Base-by-base conservation (phyloP, 1,140 invertebrate genomes). In the Branchinecta lynchi region DNA sequence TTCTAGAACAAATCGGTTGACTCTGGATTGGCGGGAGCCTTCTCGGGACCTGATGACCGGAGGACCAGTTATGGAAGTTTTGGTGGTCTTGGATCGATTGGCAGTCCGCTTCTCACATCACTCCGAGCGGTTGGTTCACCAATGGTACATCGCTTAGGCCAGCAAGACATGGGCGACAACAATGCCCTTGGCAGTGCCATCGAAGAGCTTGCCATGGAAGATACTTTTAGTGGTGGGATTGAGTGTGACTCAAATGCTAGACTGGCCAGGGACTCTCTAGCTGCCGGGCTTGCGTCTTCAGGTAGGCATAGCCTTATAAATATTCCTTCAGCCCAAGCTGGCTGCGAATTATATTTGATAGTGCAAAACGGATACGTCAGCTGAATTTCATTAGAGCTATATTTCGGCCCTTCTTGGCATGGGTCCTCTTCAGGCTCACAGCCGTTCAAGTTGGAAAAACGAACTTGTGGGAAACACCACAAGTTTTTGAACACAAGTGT, bases 151-250 rank as follows among this genome's bases (percentile, higher is more conserved):
- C 51, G 51, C 12, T 60, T 60, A 12, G 51, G 12, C 12, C 51
- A 60, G 17, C 51, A 60, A 20, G 51, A 60, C 3, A 20, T 60
- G 12, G 51, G 51, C 3, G 51, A 60, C 17, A 60, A 60, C 6
- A 60, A 60, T 60, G 51, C 51, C 17, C 51, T 60, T 12, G 51
- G 51, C 12, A 60, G 51, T 60, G 51, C 51, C 17, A 2, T 60
- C 3, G 51, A 60, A 60, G 51, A 60, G 51, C 51, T 60, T 60
- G 51, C 51, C 12, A 60, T 60, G 51, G 51, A 60, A 60, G 51
- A 60, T 60, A 6, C 51, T 60, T 60, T 60, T 2, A 20, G 51
- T 60, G 17, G 17, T 60, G 51, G 51, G 12, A 12, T 60, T 2
- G 51, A 60, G 17, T 15, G 51, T 60, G 51, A 60, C 17, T 15